Percentiles rank a stretch among this genome's conserved stretches.
phyloP scores from a whole-genome alignment of 2,113 vertebrate genomes.

The Epinephelus lanceolatus region DNA sequence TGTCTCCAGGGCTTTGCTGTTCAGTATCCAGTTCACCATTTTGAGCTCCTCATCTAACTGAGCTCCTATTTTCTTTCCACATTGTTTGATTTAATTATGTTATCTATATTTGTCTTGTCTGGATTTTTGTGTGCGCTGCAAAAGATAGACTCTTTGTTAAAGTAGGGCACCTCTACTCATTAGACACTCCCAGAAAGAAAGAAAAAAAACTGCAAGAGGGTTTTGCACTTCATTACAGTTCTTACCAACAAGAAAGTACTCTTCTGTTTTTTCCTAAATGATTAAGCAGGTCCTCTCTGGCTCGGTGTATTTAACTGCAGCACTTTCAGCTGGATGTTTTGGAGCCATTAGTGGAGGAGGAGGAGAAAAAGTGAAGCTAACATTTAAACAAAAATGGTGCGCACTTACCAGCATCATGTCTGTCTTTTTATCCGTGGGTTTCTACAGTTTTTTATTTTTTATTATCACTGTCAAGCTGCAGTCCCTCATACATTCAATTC shows the following conservation, averaged over 20 bases:
- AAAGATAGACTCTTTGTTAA: slow-evolving; percentile 74
- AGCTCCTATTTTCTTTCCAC: slow-evolving; percentile 54
- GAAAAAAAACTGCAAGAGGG: slow-evolving; percentile 42
- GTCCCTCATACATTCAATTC: slow-evolving; percentile 30
- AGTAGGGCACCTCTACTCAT: slow-evolving; percentile 80
- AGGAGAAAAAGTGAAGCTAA: slow-evolving; percentile 49
- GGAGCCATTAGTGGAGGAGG: slow-evolving; percentile 59
- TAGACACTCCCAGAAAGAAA: slow-evolving; percentile 61
- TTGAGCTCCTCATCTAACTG: slow-evolving; percentile 53
- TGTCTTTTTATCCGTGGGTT: neutral
- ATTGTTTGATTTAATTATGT: slow-evolving; percentile 80
- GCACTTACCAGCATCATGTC: slow-evolving; percentile 18
- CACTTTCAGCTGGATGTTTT: slow-evolving; percentile 67
- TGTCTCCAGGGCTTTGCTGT: slow-evolving; percentile 63
- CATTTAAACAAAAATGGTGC: slow-evolving; percentile 44
- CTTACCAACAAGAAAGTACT: slow-evolving; percentile 67
- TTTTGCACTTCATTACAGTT: slow-evolving; percentile 77
- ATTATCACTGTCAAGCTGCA: slow-evolving; percentile 2
- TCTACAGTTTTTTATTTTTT: neutral
- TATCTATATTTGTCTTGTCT: slow-evolving; percentile 81
- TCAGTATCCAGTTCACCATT: slow-evolving; percentile 69
- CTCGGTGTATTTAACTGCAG: slow-evolving; percentile 57
- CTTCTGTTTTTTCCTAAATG: slow-evolving; percentile 57
- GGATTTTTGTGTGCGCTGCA: slow-evolving; percentile 63
- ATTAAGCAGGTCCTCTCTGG: slow-evolving; percentile 64